These are phyloP conservation scores for Saccopteryx leptura DNA, from an alignment of 2,113 vertebrate species.

Conservation along the genomic window DNA sequence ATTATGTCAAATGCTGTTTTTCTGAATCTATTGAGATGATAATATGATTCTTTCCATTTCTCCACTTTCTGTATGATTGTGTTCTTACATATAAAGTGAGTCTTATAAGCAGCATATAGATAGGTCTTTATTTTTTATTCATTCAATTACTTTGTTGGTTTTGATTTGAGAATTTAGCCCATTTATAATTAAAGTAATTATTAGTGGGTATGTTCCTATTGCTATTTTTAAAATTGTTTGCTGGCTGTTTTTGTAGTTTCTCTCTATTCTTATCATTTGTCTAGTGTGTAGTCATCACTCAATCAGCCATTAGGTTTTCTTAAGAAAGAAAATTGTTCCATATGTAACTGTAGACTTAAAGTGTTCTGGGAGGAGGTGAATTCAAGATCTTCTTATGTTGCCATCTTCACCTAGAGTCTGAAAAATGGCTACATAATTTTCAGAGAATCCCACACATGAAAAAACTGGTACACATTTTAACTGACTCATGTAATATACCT, in stretches of 20 bases:
- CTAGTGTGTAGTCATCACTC: background rate
- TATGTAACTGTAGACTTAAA: background rate
- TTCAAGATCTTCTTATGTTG: background rate
- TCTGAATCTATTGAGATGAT: background rate
- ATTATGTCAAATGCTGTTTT: background rate
- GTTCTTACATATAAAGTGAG: background rate
- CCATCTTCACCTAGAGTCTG: background rate
- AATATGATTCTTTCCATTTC: background rate
- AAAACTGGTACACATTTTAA: background rate
- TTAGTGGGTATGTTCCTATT: background rate
- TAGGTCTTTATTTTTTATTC: background rate
- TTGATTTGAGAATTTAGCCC: background rate
- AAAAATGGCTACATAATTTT: background rate
- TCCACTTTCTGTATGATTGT: background rate
- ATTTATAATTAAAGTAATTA: background rate
- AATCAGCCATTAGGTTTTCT: background rate
- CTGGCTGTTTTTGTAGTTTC: background rate
- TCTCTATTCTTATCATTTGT: background rate
- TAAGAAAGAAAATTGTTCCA: background rate
- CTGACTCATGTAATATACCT: background rate
- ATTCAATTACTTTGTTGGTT: background rate
- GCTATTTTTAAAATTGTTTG: background rate
- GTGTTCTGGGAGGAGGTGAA: background rate
- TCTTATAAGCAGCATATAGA: background rate
- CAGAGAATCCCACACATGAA: background rate